phyloP scores from a whole-genome alignment of 2,113 vertebrate species.

The Ophthalmotilapia sp. region DNA sequence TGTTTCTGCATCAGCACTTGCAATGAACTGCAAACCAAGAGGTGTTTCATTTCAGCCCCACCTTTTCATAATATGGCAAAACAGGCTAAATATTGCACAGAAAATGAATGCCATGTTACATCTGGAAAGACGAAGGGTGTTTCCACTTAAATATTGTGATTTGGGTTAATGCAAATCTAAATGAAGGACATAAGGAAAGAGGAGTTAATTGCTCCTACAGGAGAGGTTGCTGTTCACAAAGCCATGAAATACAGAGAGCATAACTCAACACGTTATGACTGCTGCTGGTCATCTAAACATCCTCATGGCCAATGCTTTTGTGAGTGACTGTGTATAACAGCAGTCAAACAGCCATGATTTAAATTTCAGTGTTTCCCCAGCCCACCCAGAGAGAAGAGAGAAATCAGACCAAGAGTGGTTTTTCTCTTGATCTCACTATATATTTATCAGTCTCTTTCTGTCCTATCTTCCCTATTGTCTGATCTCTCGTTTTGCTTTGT shows the following conservation, averaged over 20 bases:
- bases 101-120: neutral
- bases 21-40: neutral
- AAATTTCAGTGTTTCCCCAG: slow-evolving; percentile 28
- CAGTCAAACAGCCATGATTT: slow-evolving; percentile 55
- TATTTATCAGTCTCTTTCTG: neutral
- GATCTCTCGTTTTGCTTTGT: neutral
- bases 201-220: neutral
- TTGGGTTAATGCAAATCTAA: neutral
- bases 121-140: neutral
- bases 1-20: neutral
- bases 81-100: neutral
- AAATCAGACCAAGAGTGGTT: neutral
- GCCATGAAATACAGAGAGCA: slow-evolving; percentile 26
- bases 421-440: neutral
- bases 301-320: slow-evolving; percentile 16
- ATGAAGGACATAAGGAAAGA: neutral
- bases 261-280: slow-evolving; percentile 40
- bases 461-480: neutral
- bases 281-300: slow-evolving; percentile 60
- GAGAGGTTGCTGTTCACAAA: slow-evolving; percentile 27
- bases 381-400: slow-evolving; percentile 59
- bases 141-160: neutral
- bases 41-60: neutral
- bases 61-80: neutral
- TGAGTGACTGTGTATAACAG: slow-evolving; percentile 51